Conservation (phyloP, 2,797 vertebrate genomes). For the Sebastes vulpes region DNA sequence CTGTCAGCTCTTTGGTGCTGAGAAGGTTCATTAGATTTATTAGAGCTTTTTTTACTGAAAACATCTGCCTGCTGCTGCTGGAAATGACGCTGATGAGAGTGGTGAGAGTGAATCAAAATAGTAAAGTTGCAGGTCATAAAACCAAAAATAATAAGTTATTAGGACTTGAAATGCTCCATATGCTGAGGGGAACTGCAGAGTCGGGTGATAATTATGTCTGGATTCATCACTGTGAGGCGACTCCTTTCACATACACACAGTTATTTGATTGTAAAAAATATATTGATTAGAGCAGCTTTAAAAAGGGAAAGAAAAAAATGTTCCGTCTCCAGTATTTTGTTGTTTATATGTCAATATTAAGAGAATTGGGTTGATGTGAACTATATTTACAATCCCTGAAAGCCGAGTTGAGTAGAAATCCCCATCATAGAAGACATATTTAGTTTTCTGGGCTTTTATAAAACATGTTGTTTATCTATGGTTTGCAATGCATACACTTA, state of each 20-base stretch:
- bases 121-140: neutral
- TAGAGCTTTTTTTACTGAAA: neutral
- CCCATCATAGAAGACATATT: neutral
- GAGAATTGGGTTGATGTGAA: neutral
- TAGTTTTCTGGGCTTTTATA: neutral
- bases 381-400: no score
- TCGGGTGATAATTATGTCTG: neutral
- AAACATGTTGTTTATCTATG: neutral
- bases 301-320: neutral
- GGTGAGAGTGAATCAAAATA: neutral
- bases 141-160: neutral
- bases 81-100: neutral
- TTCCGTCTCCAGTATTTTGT: neutral
- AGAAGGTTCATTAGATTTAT: constrained; percentile 1
- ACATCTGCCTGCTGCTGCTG: constrained; percentile 4
- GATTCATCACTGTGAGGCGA: neutral
- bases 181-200: neutral
- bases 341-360: neutral
- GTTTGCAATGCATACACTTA: neutral
- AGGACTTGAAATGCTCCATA: neutral
- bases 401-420: neutral
- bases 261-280: neutral
- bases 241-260: neutral
- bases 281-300: neutral
- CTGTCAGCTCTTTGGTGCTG: constrained; percentile 5